Conservation (phyloP, 1,140 invertebrate genomes). For the Leptestheria dahalacensis region DNA sequence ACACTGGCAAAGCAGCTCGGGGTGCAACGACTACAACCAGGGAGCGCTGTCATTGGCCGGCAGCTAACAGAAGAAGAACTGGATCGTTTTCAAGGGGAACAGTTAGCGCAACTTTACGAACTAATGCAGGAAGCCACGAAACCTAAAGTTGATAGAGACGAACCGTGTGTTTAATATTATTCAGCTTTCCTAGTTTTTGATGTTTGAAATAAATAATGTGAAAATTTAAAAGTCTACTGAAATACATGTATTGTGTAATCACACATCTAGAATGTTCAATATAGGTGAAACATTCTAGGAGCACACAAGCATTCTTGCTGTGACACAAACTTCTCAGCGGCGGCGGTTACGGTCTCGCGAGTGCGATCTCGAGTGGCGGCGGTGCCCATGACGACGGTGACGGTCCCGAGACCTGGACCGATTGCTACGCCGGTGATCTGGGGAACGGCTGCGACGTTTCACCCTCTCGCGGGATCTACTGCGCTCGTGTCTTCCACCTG, state of each 20-base stretch:
- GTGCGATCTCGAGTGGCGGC: too few relatives aligned
- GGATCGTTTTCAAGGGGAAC: constrained; percentile 58
- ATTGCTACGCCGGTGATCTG: not conserved
- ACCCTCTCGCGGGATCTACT: too few relatives aligned
- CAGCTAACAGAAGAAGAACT: constrained; percentile 43
- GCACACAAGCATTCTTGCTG: too few relatives aligned
- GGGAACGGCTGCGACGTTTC: not conserved
- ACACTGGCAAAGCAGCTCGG: constrained; percentile 54
- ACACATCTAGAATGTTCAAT: too few relatives aligned
- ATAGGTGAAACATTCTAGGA: too few relatives aligned
- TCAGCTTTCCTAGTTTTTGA: too few relatives aligned
- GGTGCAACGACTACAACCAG: constrained; percentile 36
- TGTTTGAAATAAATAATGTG: too few relatives aligned
- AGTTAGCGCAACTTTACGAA: constrained; percentile 66
- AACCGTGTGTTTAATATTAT: not conserved
- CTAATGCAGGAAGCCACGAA: constrained; percentile 32
- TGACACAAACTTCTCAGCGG: too few relatives aligned
- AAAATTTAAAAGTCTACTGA: too few relatives aligned
- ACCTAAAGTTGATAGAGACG: not conserved
- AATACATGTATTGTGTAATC: too few relatives aligned
- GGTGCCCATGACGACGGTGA: not conserved
- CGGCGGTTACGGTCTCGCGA: too few relatives aligned
- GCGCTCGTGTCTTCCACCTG: not conserved
- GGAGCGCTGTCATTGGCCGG: constrained; percentile 36
- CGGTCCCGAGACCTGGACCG: not conserved